Evolutionary conservation across 2,113 vertebrate species (phyloP).

Genomic region (Synodontis membranacea): DNA sequence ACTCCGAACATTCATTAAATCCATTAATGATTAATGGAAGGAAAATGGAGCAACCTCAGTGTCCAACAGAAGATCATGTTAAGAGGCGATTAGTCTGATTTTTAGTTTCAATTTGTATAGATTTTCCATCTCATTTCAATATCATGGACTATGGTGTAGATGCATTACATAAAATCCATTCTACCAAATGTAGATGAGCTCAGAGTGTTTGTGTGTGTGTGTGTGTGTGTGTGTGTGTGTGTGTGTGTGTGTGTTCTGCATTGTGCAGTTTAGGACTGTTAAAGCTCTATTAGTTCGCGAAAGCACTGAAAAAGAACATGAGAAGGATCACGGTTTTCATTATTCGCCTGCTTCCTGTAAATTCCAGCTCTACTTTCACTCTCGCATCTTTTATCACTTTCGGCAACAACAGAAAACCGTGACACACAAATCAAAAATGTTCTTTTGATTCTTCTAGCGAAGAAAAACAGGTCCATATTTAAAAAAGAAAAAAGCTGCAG

Average conservation of each 20-base stretch:
- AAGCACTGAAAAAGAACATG: too few relatives aligned
- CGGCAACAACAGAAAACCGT: not conserved
- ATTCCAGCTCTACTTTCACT: too few relatives aligned
- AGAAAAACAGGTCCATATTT: too few relatives aligned
- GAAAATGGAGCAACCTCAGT: not conserved
- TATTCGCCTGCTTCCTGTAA: too few relatives aligned
- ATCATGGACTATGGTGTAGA: not conserved
- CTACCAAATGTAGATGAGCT: not conserved
- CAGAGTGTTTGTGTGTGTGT: not conserved
- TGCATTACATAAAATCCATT: not conserved
- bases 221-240: not conserved
- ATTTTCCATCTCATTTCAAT: not conserved
- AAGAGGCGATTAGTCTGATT: not conserved
- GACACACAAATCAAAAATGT: too few relatives aligned
- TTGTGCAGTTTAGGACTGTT: not conserved
- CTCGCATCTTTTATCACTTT: not conserved
- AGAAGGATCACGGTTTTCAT: too few relatives aligned
- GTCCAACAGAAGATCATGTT: not conserved
- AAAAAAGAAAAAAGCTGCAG: too few relatives aligned
- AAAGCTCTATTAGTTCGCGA: not conserved
- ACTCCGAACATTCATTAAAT: not conserved
- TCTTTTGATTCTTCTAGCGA: too few relatives aligned
- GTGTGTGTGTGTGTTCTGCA: not conserved
- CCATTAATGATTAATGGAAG: not conserved
- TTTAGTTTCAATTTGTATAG: not conserved